Evolutionary conservation across 1,140 invertebrate species (phyloP), one percentile per base, ranked within the genome.

Genomic region (Ptiloglossa arizonensis): DNA sequence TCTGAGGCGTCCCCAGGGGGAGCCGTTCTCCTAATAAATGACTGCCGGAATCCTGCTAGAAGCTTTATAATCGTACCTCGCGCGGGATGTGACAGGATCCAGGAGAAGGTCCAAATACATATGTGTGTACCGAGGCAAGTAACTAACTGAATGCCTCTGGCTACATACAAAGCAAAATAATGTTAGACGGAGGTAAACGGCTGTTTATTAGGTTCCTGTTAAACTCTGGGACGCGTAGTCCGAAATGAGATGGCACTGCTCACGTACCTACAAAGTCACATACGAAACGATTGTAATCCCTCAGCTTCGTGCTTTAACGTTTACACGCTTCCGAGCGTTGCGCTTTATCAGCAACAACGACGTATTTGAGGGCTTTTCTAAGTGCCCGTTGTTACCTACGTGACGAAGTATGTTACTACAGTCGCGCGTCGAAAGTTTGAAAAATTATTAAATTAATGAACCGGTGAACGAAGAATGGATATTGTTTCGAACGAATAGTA

Each of bases 121-220:
- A 54, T 75, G n/a, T 38, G 52, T 44, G 24, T 46, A 27, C 29
- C 46, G 8, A 6, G 41, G n/a, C 63, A 48, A 54, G 56, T 62
- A 71, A 54, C 67, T 62, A 77, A 60, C 74, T 62, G 56, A 54
- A 77, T 35, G 67, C 74, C 74, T 52, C 67, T 50, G 67, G 67
- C 46, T 59, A 57, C 70, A 27, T 24, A 50, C 52, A 48, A 72
- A 67, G 60, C 59, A 60, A 72, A 73, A 74, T 74, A 79, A 79
- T 62, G 76, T 79, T 64, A 79, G 71, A 59, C 62, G n/a, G 62
- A 41, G 62, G 62, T 74, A 79, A 79, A 79, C 70, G 77, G 60
- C 60, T 79, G 70, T 79, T 79, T 79, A 79, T 79, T 79, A 79
- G 70, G 50, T 79, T 79, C 69, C 76, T 66, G 69, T 54, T 73